Evolutionary conservation across 2,888 invertebrate genomes (phyloP), one percentile per base, ranked within the genome.

Genomic region (Cephalotes varians): DNA sequence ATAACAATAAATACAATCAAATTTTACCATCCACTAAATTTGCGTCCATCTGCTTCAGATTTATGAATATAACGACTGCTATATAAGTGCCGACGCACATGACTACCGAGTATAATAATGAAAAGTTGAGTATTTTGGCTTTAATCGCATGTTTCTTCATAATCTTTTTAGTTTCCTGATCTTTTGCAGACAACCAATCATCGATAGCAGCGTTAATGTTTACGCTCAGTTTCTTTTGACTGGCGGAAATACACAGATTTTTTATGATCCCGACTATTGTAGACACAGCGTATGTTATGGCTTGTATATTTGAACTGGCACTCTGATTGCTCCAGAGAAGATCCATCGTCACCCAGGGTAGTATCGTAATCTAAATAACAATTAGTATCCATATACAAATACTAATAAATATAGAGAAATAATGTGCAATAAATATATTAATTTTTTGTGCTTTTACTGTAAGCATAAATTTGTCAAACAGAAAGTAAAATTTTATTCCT

Each of bases 141-240:
- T 37, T 73, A 31, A 1, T 0, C 3, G 80, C 60, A 60, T 49
- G 15, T 28, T 80, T 80, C 1, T 49, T 73, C 80, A 80, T 80
- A 25, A 80, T 80, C 25, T 40, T 49, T 6, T 31, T 21, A 62
- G 25, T 21, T 60, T 58, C 25, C 25, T 60, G 15, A 40, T 56
- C 18, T 34, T 56, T 44, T 21, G 4, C 37, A n/a, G 60, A 54
- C 28, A 80, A 15, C 44, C 88, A 88, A 65, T 81, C 81, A 2
- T 74, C 64, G 28, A 65, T 65, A 34, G 74, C 81, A 44, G 74
- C 64, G 1, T 76, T 47, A 21, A 81, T 25, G 15, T 76, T 76
- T 0, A 12, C 31, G 7, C 9, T 1, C 25, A 81, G 0, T n/a
- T 37, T 81, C 9, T 76, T 64, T 9, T 54, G n/a, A 28, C 1